Percentiles rank a stretch among this genome's conserved stretches.
Conservation (phyloP, 1,140 invertebrate genomes). For the Polyergus mexicanus region DNA sequence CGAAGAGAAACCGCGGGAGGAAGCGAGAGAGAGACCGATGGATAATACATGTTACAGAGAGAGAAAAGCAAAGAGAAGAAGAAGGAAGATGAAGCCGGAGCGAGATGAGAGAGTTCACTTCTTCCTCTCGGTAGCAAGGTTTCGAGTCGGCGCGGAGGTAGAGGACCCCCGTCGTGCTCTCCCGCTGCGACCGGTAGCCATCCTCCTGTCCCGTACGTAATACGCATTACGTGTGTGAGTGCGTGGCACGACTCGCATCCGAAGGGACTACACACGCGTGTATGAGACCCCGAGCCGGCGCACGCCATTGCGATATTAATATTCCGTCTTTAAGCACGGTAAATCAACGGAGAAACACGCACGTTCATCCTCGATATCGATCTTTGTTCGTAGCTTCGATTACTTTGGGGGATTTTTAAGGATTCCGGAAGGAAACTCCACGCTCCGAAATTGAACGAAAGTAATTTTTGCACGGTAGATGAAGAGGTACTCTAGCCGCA, state of each 20-base stretch:
- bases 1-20: conserved; percentile 26
- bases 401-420: conserved; percentile 41
- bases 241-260: conserved; percentile 33
- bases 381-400: conserved; percentile 70
- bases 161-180: conserved; percentile 85
- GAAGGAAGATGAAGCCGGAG: conserved; percentile 36
- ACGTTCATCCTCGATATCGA: conserved; percentile 56
- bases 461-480: not conserved
- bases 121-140: conserved; percentile 81
- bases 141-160: conserved; percentile 78
- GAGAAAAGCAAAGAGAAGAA: conserved; percentile 55
- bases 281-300: conserved; percentile 54
- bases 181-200: conserved; percentile 86
- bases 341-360: conserved; percentile 73
- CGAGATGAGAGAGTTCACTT: conserved; percentile 75
- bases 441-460: not conserved
- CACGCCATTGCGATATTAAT: conserved; percentile 81
- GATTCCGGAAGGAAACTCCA: conserved; percentile 7
- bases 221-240: conserved; percentile 77
- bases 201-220: conserved; percentile 86
- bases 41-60: conserved; percentile 8
- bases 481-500: not conserved
- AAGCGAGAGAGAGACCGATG: conserved; percentile 22
- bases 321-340: conserved; percentile 76
- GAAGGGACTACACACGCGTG: conserved; percentile 42